Conservation (phyloP, 2,797 vertebrate genomes). For the Pangasius mekongensis region DNA sequence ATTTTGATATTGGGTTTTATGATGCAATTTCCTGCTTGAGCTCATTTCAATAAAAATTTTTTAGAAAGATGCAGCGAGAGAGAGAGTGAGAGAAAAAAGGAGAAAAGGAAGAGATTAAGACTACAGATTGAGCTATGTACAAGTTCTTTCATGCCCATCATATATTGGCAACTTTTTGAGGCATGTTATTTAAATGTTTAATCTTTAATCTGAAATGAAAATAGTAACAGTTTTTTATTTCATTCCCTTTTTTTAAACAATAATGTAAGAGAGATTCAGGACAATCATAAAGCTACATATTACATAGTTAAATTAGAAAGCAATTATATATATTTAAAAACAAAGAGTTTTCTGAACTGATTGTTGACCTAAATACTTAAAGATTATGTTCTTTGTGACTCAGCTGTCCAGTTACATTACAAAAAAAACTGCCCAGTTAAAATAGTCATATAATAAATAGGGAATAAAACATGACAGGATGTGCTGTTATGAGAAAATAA, state of each 20-base stretch:
- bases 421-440: no score
- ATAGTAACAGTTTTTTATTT: background rate
- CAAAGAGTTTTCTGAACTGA: no score
- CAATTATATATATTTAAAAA: no score
- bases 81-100: no score
- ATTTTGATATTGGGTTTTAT: background rate
- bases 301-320: no score
- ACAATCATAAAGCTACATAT: background rate
- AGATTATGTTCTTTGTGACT: background rate
- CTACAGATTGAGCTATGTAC: background rate
- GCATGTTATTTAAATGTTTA: background rate
- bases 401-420: background rate
- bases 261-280: background rate
- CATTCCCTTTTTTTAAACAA: background rate
- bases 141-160: constrained; percentile 1
- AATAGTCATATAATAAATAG: no score
- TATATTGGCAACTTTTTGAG: constrained; percentile 15
- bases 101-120: background rate
- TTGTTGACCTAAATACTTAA: background rate
- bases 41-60: background rate
- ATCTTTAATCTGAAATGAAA: background rate
- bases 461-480: no score
- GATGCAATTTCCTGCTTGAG: background rate
- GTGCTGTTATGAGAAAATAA: no score
- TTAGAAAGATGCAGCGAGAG: background rate